Evolutionary conservation across 1,140 invertebrate genomes (phyloP).

Genomic region (Neotoxoptera formosana): DNA sequence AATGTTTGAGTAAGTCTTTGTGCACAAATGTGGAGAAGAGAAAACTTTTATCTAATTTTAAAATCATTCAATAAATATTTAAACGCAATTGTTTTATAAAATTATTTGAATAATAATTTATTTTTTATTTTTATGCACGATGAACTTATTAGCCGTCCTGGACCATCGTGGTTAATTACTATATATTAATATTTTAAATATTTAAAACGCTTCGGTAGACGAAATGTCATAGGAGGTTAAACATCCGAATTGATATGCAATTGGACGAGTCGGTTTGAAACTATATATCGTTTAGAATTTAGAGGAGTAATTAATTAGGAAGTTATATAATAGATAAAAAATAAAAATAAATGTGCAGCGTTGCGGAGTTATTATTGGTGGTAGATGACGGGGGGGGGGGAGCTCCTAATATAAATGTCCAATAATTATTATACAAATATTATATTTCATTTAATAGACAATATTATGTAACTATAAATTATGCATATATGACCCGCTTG

Average conservation of each 20-base stretch:
- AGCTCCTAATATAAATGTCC: background rate
- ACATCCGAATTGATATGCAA: background rate
- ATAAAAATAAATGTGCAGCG: background rate
- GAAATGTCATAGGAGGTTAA: background rate
- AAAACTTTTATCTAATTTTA: too few species aligned
- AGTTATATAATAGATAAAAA: background rate
- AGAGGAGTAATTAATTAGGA: background rate
- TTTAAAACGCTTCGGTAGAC: background rate
- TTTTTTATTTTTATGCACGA: too few species aligned
- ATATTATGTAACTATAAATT: background rate
- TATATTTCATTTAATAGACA: background rate
- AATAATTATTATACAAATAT: background rate
- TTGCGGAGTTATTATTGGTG: background rate
- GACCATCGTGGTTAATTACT: background rate
- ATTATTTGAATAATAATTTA: too few species aligned
- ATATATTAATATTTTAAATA: background rate
- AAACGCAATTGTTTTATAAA: too few species aligned
- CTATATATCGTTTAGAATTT: background rate
- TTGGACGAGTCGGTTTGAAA: background rate
- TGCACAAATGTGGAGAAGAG: too few species aligned
- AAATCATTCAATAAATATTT: too few species aligned
- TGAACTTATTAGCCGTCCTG: too few species aligned
- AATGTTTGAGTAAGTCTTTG: too few species aligned
- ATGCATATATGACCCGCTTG: background rate
- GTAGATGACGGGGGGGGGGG: too few species aligned